Evolutionary conservation across 2,888 invertebrate species (phyloP).

Genomic region (Linnaemya tessellans): DNA sequence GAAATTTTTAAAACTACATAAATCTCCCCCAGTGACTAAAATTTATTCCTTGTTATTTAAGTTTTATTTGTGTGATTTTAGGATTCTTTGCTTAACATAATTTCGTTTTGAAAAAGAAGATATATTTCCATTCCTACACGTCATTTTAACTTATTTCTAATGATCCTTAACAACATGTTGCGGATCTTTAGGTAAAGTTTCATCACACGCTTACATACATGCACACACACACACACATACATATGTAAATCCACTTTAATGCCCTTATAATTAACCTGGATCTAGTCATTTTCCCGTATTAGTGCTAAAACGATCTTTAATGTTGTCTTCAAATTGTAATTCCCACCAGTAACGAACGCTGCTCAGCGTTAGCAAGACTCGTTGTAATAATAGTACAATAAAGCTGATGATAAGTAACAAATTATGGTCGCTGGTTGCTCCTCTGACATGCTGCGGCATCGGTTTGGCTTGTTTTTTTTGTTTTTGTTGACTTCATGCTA

Average conservation of each 20-base stretch:
- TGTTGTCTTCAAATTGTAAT: conserved; percentile 53
- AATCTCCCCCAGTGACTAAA: neutral
- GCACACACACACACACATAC: no score
- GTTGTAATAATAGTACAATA: conserved; percentile 31
- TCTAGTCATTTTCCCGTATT: conserved; percentile 27
- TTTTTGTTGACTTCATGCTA: conserved; percentile 7
- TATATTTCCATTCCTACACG: conserved; percentile 63
- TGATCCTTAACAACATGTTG: conserved; percentile 23
- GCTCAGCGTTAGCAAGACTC: neutral
- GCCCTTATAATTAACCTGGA: conserved; percentile 58
- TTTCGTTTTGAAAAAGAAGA: neutral
- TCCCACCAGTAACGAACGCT: conserved; percentile 53
- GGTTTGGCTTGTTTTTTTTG: neutral
- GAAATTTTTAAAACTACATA: neutral
- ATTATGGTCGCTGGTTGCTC: conserved; percentile 63
- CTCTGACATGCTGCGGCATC: conserved; percentile 45
- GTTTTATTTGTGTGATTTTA: neutral
- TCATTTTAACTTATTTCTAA: conserved; percentile 19
- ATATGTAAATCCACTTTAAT: conserved; percentile 29
- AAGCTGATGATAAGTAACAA: conserved; percentile 55
- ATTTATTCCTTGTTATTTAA: neutral
- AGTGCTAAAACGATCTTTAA: conserved; percentile 60
- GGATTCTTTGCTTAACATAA: neutral
- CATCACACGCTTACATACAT: neutral
- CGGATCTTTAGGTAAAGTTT: neutral